Evolutionary conservation across 1,140 invertebrate genomes (phyloP), one percentile per base, ranked within the genome.

Genomic region (Manduca sexta): DNA sequence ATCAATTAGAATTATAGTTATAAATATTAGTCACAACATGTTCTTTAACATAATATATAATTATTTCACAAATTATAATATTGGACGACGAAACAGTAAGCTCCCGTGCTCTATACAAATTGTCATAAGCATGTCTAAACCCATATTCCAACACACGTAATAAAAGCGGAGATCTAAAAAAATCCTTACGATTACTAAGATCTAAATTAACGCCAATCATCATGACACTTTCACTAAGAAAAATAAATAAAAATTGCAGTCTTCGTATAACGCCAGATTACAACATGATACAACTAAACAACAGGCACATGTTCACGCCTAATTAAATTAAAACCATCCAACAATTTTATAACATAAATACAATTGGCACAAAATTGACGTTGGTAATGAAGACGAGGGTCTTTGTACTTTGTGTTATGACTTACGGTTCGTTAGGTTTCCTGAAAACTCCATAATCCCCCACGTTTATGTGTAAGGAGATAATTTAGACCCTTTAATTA

Each of bases 161-260:
- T 57, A 56, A 60, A 57, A 56, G 44, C 30, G 8, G 47, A 56
- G 51, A 58, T 62, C 45, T 58, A 58, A 62, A 55, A 41, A 47
- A 65, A 61, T 61, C 58, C 51, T 52, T 49, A 45, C 48, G 49
- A 60, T 60, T 61, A 47, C 52, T 52, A 57, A 65, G 62, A 58
- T 57, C 49, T 45, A 56, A 66, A 66, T 66, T 59, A 66, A 66
- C 56, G 56, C 57, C 56, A 56, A 56, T 52, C 60, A 66, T 66
- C 60, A 63, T 66, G 54, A 60, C 40, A 51, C 49, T 55, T 56
- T 50, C 49, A 38, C 38, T 37, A 50, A 52, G 55, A 45, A 57
- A 59, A 66, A 63, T 50, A 63, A 62, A 66, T 62, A 66, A 63
- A 66, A 57, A 52, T 54, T 57, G 56, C 53, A 52, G 50, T 47